Percentiles rank a stretch among this genome's conserved stretches.
Evolutionary conservation across 2,113 vertebrate genomes (phyloP).

Genomic region (Salvator merianae): DNA sequence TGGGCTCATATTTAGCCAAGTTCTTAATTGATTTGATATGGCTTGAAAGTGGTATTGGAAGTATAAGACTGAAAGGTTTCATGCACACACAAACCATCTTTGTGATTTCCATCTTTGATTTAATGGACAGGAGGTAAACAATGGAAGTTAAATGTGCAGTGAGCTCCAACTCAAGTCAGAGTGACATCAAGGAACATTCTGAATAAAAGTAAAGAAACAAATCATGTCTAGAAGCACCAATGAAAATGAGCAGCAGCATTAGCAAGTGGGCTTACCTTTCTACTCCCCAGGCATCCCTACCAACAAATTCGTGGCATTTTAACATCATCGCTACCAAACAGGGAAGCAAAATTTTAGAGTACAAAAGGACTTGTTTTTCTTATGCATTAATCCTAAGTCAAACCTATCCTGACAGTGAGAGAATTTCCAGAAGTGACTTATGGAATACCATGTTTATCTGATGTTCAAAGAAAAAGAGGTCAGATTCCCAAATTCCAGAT

Average conservation of each 20-base stretch:
- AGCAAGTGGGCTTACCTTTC: neutral
- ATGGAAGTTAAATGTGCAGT: neutral
- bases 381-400: neutral
- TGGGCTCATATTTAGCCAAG: neutral
- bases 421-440: neutral
- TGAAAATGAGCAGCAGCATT: neutral
- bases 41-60: neutral
- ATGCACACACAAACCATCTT: neutral
- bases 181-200: neutral
- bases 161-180: neutral
- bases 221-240: neutral
- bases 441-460: neutral
- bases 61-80: neutral
- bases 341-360: neutral
- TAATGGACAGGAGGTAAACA: neutral
- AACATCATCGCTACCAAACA: neutral
- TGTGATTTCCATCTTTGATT: neutral
- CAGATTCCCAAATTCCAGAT: neutral
- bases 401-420: neutral
- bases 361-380: neutral
- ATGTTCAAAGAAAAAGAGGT: neutral
- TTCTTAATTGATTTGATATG: neutral
- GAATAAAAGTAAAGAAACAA: neutral
- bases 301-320: neutral
- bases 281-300: neutral